A percentile compares a stretch with the other conserved stretches of the same genome.
These are phyloP conservation scores for Lagodon rhomboides DNA, from an alignment of 2,797 vertebrate species.

Conservation along the genomic window DNA sequence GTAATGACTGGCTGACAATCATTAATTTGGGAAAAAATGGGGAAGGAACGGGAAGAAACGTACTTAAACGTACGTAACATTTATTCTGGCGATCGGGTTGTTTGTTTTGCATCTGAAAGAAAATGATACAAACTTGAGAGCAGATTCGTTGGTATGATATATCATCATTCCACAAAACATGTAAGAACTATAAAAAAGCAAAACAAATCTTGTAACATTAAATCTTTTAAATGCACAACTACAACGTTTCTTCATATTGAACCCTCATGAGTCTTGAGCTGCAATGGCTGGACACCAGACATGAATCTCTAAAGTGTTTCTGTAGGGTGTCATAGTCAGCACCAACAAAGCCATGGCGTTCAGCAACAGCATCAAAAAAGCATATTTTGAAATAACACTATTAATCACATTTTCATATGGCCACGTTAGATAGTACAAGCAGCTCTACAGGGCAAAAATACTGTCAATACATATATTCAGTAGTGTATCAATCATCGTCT, in stretches of 20 bases:
- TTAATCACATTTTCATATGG: constrained; percentile 21
- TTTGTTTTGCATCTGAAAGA: constrained; percentile 37
- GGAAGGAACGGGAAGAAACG: too few species aligned
- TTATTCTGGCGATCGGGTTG: too few species aligned
- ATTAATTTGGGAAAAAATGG: too few species aligned
- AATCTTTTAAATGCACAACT: constrained; percentile 50
- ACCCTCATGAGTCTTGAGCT: background rate
- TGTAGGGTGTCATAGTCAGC: constrained; percentile 3
- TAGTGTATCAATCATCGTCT: constrained; percentile 27
- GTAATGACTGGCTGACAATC: too few species aligned
- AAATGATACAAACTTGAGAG: background rate
- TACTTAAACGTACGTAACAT: too few species aligned
- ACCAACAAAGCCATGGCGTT: constrained; percentile 8
- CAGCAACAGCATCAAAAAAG: constrained; percentile 29
- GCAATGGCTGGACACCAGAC: constrained; percentile 6
- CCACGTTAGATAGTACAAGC: constrained; percentile 19
- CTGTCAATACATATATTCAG: constrained; percentile 33
- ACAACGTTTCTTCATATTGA: constrained; percentile 30
- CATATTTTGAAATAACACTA: constrained; percentile 17
- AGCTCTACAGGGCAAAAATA: constrained; percentile 34
- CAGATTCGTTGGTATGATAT: constrained; percentile 18
- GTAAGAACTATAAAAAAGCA: constrained; percentile 10
- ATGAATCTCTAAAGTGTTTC: background rate
- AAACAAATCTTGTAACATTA: constrained; percentile 41
- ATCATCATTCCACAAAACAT: constrained; percentile 15